These are phyloP conservation scores for Chelonoidis abingdonii DNA, from an alignment of 2,113 vertebrate species.

Conservation along the genomic window DNA sequence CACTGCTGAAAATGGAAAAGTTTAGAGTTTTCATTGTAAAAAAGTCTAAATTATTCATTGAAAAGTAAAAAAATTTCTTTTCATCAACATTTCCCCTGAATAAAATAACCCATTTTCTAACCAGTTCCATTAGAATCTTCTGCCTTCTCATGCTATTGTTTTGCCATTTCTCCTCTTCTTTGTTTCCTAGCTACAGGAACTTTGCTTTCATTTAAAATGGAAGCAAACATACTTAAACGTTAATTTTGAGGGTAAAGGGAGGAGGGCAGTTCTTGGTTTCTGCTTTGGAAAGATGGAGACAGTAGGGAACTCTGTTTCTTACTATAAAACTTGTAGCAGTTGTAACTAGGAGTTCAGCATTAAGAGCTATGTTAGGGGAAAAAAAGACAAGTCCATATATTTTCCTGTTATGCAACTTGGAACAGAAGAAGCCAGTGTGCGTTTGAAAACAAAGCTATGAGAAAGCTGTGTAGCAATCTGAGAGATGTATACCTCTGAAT, in stretches of 20 bases:
- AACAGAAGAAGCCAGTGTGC: not conserved
- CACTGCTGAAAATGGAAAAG: not conserved
- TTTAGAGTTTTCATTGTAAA: not conserved
- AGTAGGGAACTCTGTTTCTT: not conserved
- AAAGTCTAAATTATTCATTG: not conserved
- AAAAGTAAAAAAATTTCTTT: not conserved
- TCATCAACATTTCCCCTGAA: too few species aligned
- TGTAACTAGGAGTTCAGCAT: too few species aligned
- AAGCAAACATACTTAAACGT: too few species aligned
- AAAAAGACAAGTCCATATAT: not conserved
- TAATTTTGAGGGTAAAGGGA: too few species aligned
- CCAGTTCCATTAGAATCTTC: too few species aligned
- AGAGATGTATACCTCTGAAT: not conserved
- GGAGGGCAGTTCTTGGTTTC: not conserved
- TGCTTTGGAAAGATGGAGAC: not conserved
- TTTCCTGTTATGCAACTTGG: not conserved
- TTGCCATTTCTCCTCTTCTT: not conserved
- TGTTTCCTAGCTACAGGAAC: not conserved
- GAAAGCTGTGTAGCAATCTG: not conserved
- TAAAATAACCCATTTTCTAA: too few species aligned
- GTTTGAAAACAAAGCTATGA: not conserved
- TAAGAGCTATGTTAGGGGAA: too few species aligned
- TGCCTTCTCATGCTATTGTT: not conserved
- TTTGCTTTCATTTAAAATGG: not conserved
- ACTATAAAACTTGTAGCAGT: not conserved